phyloP scores from a whole-genome alignment of 2,888 invertebrate species.

The Parelbella ahira region DNA sequence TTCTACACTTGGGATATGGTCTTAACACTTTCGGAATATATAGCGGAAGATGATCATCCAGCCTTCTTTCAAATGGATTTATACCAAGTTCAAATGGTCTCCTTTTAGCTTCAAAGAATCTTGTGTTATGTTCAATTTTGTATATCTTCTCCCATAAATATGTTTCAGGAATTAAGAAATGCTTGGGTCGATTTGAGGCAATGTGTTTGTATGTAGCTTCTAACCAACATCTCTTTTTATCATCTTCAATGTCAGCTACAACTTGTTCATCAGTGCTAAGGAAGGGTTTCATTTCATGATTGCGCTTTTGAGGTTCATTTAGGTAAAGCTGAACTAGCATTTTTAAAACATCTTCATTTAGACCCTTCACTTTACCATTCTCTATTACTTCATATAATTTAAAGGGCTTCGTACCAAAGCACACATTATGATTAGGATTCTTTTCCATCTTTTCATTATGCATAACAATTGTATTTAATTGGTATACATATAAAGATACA shows the following conservation, averaged over 20 bases:
- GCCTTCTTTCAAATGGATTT: conserved; percentile 82
- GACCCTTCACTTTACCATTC: conserved; percentile 85
- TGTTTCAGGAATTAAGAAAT: conserved; percentile 83
- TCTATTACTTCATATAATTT: conserved; percentile 88
- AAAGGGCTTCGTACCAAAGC: conserved; percentile 87
- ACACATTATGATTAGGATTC: conserved; percentile 88
- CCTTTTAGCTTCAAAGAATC: conserved; percentile 84
- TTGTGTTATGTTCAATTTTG: conserved; percentile 85
- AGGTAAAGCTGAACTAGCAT: conserved; percentile 87
- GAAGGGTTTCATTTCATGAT: conserved; percentile 86
- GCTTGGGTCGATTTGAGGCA: conserved; percentile 83
- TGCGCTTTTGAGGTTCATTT: conserved; percentile 83
- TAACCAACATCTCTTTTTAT: conserved; percentile 85
- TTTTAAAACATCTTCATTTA: conserved; percentile 90
- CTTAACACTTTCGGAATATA: conserved; percentile 86
- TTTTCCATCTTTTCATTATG: conserved; percentile 82
- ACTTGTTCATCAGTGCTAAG: conserved; percentile 79
- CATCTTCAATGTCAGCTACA: conserved; percentile 85
- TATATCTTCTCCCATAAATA: conserved; percentile 92
- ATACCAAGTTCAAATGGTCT: conserved; percentile 85
- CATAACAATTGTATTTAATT: conserved; percentile 91
- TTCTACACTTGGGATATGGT: conserved; percentile 81
- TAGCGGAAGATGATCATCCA: conserved; percentile 83
- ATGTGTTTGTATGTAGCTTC: conserved; percentile 85
- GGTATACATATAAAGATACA: conserved; percentile 94